Percentiles rank a stretch among this genome's conserved stretches.
These are phyloP conservation scores for Clinocottus analis DNA, from an alignment of 2,113 vertebrate genomes.

Conservation along the genomic window DNA sequence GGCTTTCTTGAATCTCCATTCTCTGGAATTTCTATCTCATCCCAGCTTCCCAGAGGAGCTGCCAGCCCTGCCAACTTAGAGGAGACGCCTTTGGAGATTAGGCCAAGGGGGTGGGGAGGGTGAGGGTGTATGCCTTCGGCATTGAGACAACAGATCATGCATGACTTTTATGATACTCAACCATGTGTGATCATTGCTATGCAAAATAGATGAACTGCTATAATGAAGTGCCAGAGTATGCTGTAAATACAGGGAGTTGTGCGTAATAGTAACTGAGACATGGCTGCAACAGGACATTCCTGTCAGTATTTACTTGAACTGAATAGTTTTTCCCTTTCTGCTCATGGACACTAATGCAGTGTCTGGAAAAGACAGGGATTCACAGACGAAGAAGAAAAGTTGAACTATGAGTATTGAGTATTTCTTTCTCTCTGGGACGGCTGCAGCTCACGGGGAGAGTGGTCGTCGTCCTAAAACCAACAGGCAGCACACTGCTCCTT, in stretches of 20 bases:
- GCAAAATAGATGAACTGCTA: conserved; percentile 6
- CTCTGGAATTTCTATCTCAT: conserved; percentile 39
- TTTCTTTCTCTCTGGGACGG: too few species aligned
- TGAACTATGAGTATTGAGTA: neutral
- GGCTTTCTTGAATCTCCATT: conserved; percentile 14
- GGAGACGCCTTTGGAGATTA: conserved; percentile 12
- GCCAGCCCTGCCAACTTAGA: conserved; percentile 9
- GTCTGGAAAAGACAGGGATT: conserved; percentile 11
- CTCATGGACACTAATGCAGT: conserved; percentile 21
- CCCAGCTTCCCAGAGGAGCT: conserved; percentile 16
- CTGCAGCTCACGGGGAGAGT: too few species aligned
- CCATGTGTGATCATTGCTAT: neutral
- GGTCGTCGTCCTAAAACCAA: too few species aligned
- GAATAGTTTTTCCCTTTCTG: conserved; percentile 32
- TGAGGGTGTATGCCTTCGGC: neutral
- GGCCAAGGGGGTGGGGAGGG: neutral
- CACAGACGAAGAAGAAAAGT: neutral
- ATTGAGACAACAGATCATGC: conserved; percentile 2
- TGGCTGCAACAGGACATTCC: conserved; percentile 37
- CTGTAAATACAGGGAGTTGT: conserved; percentile 20
- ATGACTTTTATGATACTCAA: conserved; percentile 1
- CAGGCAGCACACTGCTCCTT: too few species aligned
- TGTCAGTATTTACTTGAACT: conserved; percentile 42
- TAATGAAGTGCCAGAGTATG: conserved; percentile 1
- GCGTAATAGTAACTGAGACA: conserved; percentile 35